phyloP scores from a whole-genome alignment of 2,888 invertebrate species.

The Parelbella ahira region DNA sequence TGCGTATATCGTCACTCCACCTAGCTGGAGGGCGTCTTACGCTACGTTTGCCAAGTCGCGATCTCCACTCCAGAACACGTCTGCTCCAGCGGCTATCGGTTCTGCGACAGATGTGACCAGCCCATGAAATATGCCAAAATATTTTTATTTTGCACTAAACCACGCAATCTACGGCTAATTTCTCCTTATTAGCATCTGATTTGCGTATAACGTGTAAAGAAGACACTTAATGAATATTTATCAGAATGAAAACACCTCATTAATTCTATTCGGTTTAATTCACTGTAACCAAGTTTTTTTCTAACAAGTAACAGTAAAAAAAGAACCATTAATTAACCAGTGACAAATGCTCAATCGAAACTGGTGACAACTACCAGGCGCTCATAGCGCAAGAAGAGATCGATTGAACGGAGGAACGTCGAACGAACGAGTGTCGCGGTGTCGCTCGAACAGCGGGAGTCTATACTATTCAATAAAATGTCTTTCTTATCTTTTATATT shows the following conservation, averaged over 20 bases:
- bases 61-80: too few species aligned
- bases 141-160: too few species aligned
- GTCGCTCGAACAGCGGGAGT: slow-evolving; percentile 38
- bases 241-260: background rate
- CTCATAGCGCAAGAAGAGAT: slow-evolving; percentile 50
- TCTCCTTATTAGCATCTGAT: slow-evolving; percentile 5
- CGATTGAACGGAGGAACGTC: slow-evolving; percentile 8
- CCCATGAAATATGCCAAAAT: too few species aligned
- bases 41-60: too few species aligned
- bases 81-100: too few species aligned
- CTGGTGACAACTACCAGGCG: slow-evolving; percentile 75
- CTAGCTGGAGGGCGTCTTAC: too few species aligned
- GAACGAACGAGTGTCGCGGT: slow-evolving; percentile 25
- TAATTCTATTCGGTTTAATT: too few species aligned
- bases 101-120: too few species aligned
- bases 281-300: too few species aligned
- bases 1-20: too few species aligned
- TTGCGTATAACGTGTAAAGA: slow-evolving; percentile 1
- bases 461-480: slow-evolving; percentile 1
- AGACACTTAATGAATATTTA: background rate
- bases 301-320: background rate
- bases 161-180: background rate
- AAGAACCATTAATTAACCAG: slow-evolving; percentile 37
- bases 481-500: too few species aligned
- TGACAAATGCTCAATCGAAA: slow-evolving; percentile 63